Evolutionary conservation across 2,113 vertebrate genomes (phyloP).

Genomic region (Melanotaenia duboulayi): DNA sequence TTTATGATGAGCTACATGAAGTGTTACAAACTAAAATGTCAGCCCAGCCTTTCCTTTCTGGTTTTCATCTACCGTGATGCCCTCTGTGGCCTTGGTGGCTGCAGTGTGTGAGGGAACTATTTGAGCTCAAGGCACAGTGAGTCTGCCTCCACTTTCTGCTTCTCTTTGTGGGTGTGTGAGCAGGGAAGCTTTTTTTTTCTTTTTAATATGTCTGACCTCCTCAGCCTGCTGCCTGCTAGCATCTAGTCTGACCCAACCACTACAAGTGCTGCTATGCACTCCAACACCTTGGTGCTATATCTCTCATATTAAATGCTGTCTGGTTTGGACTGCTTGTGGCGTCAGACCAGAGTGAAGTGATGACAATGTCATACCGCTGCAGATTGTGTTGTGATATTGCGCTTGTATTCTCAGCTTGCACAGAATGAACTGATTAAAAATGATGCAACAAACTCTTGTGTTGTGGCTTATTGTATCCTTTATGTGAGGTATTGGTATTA

Average conservation of each 20-base stretch:
- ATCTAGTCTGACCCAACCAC: slow-evolving; percentile 79
- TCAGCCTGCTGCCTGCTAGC: slow-evolving; percentile 86
- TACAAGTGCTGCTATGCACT: slow-evolving; percentile 82
- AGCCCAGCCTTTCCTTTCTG: slow-evolving; percentile 37
- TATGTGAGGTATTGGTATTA: background rate
- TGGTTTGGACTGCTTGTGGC: slow-evolving; percentile 71
- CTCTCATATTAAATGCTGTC: slow-evolving; percentile 82
- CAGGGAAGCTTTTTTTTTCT: background rate
- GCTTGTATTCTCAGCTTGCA: slow-evolving; percentile 93
- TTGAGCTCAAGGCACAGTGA: slow-evolving; percentile 34
- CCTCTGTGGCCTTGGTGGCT: slow-evolving; percentile 25
- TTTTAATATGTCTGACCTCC: slow-evolving; percentile 69
- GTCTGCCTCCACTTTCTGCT: slow-evolving; percentile 56
- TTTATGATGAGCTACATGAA: slow-evolving; percentile 26
- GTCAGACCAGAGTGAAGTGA: slow-evolving; percentile 58
- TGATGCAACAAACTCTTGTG: slow-evolving; percentile 40
- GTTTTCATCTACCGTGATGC: slow-evolving; percentile 19
- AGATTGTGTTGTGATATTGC: slow-evolving; percentile 86
- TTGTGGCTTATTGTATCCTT: slow-evolving; percentile 28
- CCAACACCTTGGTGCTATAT: slow-evolving; percentile 86
- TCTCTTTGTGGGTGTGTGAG: slow-evolving; percentile 23
- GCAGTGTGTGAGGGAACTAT: slow-evolving; percentile 34
- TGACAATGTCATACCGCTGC: slow-evolving; percentile 83
- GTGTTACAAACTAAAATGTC: slow-evolving; percentile 38
- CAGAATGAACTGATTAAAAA: slow-evolving; percentile 89